These are phyloP conservation scores for Phaethon lepturus DNA, from an alignment of 2,113 vertebrate genomes.

Conservation along the genomic window DNA sequence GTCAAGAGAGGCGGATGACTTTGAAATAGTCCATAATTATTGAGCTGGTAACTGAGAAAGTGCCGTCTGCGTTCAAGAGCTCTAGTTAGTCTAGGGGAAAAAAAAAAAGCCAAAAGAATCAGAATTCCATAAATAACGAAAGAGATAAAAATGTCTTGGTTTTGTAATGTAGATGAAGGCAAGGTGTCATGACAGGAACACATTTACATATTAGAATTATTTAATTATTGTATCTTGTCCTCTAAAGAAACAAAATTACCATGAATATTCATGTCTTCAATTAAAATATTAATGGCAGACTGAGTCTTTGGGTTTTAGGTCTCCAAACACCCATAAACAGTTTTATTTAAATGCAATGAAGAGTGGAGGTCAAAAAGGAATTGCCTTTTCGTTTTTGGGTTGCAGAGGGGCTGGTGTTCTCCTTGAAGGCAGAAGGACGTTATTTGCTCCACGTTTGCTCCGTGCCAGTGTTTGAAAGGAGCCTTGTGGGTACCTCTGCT, in stretches of 20 bases:
- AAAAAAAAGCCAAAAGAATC: not conserved
- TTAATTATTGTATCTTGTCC: conserved; percentile 61
- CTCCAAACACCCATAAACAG: conserved; percentile 69
- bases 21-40: not conserved
- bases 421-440: not conserved
- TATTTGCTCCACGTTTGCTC: not conserved
- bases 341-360: conserved; percentile 63
- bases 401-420: not conserved
- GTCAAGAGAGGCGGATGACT: not conserved
- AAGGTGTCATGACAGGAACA: conserved; percentile 67
- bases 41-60: not conserved
- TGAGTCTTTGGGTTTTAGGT: conserved; percentile 63
- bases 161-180: conserved; percentile 77
- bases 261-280: conserved; percentile 77
- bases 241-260: conserved; percentile 55
- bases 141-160: conserved; percentile 59
- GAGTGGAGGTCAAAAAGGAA: conserved; percentile 37
- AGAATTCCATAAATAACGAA: conserved; percentile 77
- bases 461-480: not conserved
- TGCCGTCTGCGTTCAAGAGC: not conserved
- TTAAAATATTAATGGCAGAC: conserved; percentile 81
- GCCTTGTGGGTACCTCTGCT: not conserved
- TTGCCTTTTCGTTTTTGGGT: not conserved
- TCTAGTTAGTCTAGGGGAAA: conserved; percentile 23
- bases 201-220: conserved; percentile 79